Evolutionary conservation across 2,888 invertebrate genomes (phyloP).

Genomic region (Stenodera caucasica): DNA sequence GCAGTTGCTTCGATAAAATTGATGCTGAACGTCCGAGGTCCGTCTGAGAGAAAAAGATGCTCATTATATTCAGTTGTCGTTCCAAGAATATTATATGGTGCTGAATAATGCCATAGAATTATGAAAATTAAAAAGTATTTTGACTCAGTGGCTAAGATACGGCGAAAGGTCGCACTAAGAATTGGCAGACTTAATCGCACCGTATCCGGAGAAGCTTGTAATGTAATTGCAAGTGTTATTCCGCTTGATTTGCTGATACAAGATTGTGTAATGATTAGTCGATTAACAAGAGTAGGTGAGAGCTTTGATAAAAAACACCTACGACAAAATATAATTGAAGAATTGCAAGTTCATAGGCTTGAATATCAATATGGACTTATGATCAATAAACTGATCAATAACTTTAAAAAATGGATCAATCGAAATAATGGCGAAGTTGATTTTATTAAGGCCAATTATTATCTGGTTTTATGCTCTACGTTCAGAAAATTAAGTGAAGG

Average conservation of each 20-base stretch:
- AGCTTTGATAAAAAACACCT: neutral
- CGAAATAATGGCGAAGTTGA: too few relatives aligned
- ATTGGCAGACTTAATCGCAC: neutral
- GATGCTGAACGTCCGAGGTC: neutral
- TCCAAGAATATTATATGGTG: constrained; percentile 2
- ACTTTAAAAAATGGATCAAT: too few relatives aligned
- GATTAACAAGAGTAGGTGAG: neutral
- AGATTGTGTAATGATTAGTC: too few relatives aligned
- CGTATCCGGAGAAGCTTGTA: neutral
- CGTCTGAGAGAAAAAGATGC: neutral
- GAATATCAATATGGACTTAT: too few relatives aligned
- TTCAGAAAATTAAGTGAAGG: too few relatives aligned
- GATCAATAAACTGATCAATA: too few relatives aligned
- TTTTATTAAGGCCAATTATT: too few relatives aligned
- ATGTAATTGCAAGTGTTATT: neutral
- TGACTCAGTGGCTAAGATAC: neutral
- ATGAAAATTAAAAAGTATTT: neutral
- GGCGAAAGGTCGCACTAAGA: neutral
- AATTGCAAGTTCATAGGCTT: neutral
- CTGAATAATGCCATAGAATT: neutral
- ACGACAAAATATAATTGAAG: too few relatives aligned
- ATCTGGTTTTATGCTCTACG: too few relatives aligned
- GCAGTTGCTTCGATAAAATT: neutral
- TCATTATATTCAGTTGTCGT: neutral
- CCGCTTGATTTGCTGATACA: neutral